Conservation (phyloP, 2,113 vertebrate species). For the Stegostoma tigrinum region DNA sequence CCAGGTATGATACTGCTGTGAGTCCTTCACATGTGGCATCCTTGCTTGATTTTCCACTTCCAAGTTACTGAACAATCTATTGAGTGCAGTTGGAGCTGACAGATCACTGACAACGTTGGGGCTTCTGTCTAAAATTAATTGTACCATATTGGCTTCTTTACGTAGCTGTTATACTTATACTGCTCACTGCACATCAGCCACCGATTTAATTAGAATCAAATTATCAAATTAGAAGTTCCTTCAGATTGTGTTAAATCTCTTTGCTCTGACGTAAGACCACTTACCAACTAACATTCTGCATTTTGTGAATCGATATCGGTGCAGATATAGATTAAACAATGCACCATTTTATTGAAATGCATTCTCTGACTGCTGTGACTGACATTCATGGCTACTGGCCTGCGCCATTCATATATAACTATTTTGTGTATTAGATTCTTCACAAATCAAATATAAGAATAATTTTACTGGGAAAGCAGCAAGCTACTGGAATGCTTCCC, state of each 20-base stretch:
- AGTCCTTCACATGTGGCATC: background rate
- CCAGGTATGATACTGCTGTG: background rate
- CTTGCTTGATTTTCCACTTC: background rate
- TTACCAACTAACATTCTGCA: background rate
- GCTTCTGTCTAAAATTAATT: background rate
- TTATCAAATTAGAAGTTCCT: background rate
- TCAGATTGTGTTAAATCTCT: background rate
- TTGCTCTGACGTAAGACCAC: background rate
- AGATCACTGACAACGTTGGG: background rate
- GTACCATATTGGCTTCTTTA: background rate
- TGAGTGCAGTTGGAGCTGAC: background rate
- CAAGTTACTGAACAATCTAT: background rate
- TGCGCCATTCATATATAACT: background rate
- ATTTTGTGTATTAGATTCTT: background rate
- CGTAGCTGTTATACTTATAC: background rate
- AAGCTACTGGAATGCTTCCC: background rate
- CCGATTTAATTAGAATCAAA: background rate
- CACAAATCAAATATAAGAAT: background rate
- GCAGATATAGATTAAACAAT: background rate
- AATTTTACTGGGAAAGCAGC: background rate
- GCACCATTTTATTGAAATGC: background rate
- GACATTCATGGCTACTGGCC: background rate
- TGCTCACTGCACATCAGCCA: background rate
- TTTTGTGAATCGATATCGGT: background rate
- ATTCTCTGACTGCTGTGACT: background rate